Conservation (phyloP, 2,888 invertebrate genomes). For the Heterodera filipjevi region DNA sequence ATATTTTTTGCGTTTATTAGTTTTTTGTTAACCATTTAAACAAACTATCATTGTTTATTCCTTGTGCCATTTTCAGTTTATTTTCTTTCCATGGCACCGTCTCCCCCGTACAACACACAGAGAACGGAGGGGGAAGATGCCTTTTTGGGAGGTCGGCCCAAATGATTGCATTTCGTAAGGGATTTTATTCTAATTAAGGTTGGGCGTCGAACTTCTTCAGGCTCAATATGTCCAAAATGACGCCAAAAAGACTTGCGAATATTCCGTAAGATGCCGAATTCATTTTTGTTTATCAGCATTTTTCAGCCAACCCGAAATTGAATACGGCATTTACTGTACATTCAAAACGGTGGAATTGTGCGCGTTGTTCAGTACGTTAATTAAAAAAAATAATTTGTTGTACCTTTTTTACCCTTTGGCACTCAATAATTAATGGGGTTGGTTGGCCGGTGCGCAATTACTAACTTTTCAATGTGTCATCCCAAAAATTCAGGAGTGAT, state of each 20-base stretch:
- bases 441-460: no score
- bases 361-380: constrained; percentile 8
- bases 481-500: no score
- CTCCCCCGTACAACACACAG: background rate
- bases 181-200: background rate
- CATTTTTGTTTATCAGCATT: background rate
- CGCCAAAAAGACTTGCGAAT: constrained; percentile 10
- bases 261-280: constrained; percentile 3
- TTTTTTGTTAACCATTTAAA: no score
- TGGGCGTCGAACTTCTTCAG: background rate
- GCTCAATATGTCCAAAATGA: background rate
- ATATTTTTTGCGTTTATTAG: no score
- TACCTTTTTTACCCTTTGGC: no score
- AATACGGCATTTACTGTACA: constrained; percentile 26
- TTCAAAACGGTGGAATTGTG: constrained; percentile 13
- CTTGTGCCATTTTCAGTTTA: background rate
- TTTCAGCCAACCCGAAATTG: constrained; percentile 2
- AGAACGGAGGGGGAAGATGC: background rate
- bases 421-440: no score
- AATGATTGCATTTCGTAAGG: background rate
- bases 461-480: no score
- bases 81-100: background rate
- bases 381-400: no score
- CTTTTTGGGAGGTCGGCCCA: background rate
- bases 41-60: no score